These are phyloP conservation scores for Porites lutea DNA, from an alignment of 64 coral and sea anemone species.

Conservation along the genomic window DNA sequence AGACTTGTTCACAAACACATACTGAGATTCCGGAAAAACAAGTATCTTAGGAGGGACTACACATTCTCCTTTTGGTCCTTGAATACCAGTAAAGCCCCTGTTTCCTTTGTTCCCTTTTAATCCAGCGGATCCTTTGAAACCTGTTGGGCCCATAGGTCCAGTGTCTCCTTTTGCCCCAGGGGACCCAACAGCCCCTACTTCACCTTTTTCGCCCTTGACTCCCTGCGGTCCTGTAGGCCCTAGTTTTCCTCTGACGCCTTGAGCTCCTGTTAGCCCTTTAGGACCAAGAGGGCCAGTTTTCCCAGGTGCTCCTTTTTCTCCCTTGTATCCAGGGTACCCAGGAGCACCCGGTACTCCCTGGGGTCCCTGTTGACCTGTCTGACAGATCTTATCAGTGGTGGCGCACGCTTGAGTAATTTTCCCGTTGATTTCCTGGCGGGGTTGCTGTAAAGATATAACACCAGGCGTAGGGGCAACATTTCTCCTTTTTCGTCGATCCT, in stretches of 20 bases:
- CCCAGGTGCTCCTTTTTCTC: constrained; percentile 12
- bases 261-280: not conserved
- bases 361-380: not conserved
- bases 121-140: constrained; percentile 3
- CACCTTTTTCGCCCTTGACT: not conserved
- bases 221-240: constrained; percentile 10
- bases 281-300: not conserved
- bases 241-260: not conserved
- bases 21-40: not conserved
- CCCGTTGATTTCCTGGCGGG: not conserved
- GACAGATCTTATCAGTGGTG: not conserved
- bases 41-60: not conserved
- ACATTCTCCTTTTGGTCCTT: constrained; percentile 15
- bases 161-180: not conserved
- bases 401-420: not conserved
- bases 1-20: not conserved
- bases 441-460: not conserved
- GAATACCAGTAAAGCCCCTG: not conserved
- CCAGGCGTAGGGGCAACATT: not conserved
- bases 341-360: not conserved
- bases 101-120: not conserved
- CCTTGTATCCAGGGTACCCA: not conserved
- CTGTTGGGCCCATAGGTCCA: not conserved
- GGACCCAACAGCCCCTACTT: not conserved
- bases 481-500: not conserved